phyloP scores from a whole-genome alignment of 1,140 invertebrate species.

The Drosophila triauraria region DNA sequence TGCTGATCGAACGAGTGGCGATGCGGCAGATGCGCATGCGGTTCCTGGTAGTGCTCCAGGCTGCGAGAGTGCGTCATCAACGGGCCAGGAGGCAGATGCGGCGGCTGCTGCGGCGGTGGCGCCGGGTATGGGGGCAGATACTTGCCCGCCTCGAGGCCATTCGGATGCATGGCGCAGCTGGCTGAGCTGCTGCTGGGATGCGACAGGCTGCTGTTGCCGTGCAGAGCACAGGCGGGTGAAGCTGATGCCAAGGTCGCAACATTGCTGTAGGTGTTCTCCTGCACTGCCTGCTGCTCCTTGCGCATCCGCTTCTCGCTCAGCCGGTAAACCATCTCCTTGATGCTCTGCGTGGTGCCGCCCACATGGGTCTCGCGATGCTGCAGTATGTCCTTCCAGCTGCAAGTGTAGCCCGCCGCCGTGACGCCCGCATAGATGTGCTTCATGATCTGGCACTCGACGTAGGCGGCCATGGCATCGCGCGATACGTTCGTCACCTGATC shows the following conservation, averaged over 20 bases:
- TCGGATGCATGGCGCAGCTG: constrained; percentile 62
- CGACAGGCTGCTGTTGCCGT: constrained; percentile 30
- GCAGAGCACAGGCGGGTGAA: constrained; percentile 38
- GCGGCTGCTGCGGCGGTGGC: constrained; percentile 36
- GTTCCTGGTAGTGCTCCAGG: constrained; percentile 84
- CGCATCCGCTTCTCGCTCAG: constrained; percentile 66
- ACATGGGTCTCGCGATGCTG: constrained; percentile 88
- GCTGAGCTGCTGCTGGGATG: constrained; percentile 15
- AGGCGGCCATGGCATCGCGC: constrained; percentile 93
- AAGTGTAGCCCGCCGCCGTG: constrained; percentile 56
- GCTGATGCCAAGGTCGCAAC: constrained; percentile 44
- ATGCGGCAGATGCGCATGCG: constrained; percentile 66
- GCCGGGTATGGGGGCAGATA: constrained; percentile 57
- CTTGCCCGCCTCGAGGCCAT: constrained; percentile 51
- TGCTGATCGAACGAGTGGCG: constrained; percentile 84
- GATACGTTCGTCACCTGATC: constrained; percentile 92
- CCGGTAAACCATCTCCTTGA: constrained; percentile 69
- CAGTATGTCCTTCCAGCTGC: constrained; percentile 89
- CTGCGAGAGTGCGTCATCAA: constrained; percentile 82
- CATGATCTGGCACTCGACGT: constrained; percentile 94
- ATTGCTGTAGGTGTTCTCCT: constrained; percentile 76
- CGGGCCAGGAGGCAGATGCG: constrained; percentile 23
- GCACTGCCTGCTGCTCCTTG: constrained; percentile 51
- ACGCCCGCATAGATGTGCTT: constrained; percentile 86
- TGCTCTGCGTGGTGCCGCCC: constrained; percentile 84